phyloP scores from a whole-genome alignment of 2,797 vertebrate species.

The Margarornis squamiger region DNA sequence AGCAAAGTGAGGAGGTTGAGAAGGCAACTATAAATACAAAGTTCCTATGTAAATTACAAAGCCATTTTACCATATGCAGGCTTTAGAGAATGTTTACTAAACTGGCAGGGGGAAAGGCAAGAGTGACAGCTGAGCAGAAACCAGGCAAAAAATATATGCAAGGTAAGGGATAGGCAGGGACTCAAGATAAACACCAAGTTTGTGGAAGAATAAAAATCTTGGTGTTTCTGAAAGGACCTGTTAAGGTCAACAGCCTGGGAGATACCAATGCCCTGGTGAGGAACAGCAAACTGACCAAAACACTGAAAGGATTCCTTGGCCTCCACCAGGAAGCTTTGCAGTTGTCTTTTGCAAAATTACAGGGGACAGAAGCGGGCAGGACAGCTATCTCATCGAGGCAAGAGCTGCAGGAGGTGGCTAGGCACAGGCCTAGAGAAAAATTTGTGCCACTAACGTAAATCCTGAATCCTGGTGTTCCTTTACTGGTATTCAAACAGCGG shows the following conservation, averaged over 20 bases:
- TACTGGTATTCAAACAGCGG: not conserved
- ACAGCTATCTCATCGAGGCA: not conserved
- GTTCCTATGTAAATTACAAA: not conserved
- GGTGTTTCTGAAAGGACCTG: not conserved
- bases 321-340: not conserved
- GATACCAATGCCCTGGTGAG: not conserved
- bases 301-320: not conserved
- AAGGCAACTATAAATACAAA: not conserved
- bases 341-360: not conserved
- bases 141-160: not conserved
- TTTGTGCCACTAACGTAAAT: not conserved
- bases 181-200: not conserved
- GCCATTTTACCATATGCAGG: not conserved
- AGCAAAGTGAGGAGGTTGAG: not conserved
- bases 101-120: not conserved
- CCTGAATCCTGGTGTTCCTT: constrained; percentile 5
- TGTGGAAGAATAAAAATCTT: not conserved
- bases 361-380: not conserved
- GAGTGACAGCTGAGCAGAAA: not conserved
- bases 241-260: not conserved
- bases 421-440: not conserved
- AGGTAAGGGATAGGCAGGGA: not conserved
- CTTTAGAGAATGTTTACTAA: not conserved
- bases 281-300: not conserved
- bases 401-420: not conserved